A percentile compares a stretch with the other conserved stretches of the same genome.
Evolutionary conservation across 2,797 vertebrate genomes (phyloP).

Genomic region (Spinibarbus caldwelli): DNA sequence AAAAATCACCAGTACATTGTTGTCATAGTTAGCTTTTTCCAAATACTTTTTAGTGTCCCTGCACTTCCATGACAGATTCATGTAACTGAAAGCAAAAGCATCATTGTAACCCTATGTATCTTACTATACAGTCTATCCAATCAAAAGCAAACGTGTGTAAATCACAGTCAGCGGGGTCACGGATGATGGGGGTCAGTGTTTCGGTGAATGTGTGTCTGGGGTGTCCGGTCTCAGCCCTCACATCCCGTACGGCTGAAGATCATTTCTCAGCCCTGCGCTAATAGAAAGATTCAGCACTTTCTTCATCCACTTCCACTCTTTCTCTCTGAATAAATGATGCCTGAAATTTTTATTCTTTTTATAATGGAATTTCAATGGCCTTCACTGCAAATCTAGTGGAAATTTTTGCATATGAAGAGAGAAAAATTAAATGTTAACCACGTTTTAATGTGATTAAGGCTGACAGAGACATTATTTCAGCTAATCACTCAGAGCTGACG

Average conservation of each 20-base stretch:
- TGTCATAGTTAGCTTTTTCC: background rate
- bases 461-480: conserved; percentile 99
- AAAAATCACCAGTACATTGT: background rate
- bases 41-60: background rate
- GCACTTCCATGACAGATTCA: background rate
- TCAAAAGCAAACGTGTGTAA: background rate
- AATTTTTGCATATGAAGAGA: conserved; percentile 99
- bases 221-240: conserved; percentile 49
- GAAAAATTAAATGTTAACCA: conserved; percentile 99
- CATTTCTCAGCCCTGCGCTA: conserved; percentile 91
- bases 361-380: conserved; percentile 99
- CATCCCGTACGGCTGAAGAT: conserved; percentile 54
- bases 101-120: background rate
- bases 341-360: conserved; percentile 99
- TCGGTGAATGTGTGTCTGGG: conserved; percentile 41
- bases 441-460: conserved; percentile 99
- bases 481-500: conserved; percentile 99
- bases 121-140: background rate
- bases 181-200: conserved; percentile 35
- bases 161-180: conserved; percentile 9
- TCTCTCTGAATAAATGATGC: conserved; percentile 99
- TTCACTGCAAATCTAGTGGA: conserved; percentile 99
- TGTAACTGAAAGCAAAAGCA: background rate
- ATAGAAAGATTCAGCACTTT: conserved; percentile 99
- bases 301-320: conserved; percentile 88